These are phyloP conservation scores for Scartelaos histophorus DNA, from an alignment of 2,113 vertebrate genomes.

Conservation along the genomic window DNA sequence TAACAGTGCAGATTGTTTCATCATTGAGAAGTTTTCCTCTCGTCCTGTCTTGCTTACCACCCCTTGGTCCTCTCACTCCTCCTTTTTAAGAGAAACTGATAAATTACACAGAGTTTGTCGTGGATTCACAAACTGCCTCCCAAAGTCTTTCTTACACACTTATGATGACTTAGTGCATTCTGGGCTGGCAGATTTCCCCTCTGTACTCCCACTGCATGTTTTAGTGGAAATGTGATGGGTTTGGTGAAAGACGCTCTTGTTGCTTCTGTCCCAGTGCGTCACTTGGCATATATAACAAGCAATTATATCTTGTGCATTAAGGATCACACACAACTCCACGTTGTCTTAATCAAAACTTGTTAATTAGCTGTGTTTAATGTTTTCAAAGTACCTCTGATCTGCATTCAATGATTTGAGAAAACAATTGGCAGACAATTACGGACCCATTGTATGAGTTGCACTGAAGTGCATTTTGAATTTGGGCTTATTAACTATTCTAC, in stretches of 20 bases:
- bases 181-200: background rate
- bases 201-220: background rate
- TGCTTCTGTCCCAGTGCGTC: no score
- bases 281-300: background rate
- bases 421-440: background rate
- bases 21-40: conserved; percentile 83
- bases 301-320: background rate
- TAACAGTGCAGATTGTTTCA: conserved; percentile 76
- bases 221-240: background rate
- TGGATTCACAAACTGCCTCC: conserved; percentile 46
- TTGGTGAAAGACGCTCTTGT: background rate
- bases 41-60: conserved; percentile 63
- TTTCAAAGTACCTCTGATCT: background rate
- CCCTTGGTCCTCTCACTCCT: conserved; percentile 40
- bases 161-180: conserved; percentile 33
- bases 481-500: background rate
- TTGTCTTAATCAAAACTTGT: no score
- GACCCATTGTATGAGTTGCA: background rate
- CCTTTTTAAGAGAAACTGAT: conserved; percentile 44
- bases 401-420: background rate
- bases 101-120: conserved; percentile 70
- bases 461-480: background rate
- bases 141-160: conserved; percentile 54
- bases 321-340: background rate
- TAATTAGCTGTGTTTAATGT: no score